Percentiles rank a stretch among this genome's conserved stretches.
These are phyloP conservation scores for Loxodonta africana DNA, from an alignment of 2,113 vertebrate species.

Conservation along the genomic window DNA sequence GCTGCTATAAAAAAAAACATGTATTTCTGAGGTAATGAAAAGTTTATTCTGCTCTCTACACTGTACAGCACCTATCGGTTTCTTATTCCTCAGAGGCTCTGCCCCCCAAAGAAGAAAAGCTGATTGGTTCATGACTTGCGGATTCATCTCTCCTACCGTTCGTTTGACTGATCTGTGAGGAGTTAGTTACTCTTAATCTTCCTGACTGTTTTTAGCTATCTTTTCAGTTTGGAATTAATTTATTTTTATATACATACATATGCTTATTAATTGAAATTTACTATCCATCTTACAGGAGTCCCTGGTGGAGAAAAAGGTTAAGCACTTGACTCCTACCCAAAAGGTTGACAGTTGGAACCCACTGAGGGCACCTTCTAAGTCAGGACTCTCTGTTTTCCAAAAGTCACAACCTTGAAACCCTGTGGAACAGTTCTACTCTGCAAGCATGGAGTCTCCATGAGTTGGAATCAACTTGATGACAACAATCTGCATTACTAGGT, in stretches of 20 bases:
- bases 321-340: too few species aligned
- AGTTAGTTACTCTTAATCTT: background rate
- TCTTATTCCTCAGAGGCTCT: background rate
- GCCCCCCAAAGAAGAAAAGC: too few species aligned
- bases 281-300: background rate
- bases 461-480: too few species aligned
- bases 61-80: background rate
- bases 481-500: background rate
- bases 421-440: too few species aligned
- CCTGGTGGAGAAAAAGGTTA: too few species aligned
- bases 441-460: too few species aligned
- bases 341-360: too few species aligned
- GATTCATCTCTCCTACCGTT: background rate
- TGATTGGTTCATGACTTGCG: background rate
- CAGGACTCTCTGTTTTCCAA: too few species aligned
- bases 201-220: background rate
- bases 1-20: too few species aligned
- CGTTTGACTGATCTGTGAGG: background rate
- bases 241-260: background rate
- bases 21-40: background rate
- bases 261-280: background rate
- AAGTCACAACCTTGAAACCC: too few species aligned
- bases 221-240: background rate
- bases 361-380: too few species aligned
- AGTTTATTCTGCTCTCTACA: rapidly evolving